Percentiles rank a stretch among this genome's conserved stretches.
Conservation (phyloP, 2,888 invertebrate species). For the Polyploca ridens region DNA sequence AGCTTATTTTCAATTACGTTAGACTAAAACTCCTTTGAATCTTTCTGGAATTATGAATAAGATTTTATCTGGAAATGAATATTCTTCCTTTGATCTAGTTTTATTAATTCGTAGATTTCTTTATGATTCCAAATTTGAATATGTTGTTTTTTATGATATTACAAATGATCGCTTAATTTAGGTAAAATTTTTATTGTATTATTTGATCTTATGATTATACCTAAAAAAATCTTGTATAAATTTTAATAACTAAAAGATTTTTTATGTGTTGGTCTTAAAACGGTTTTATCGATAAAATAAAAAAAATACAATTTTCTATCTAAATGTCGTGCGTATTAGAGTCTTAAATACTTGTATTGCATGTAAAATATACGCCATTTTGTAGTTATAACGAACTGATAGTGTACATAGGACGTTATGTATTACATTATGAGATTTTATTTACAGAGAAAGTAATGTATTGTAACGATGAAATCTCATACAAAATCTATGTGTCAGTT, state of each 20-base stretch:
- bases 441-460: slow-evolving; percentile 10
- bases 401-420: slow-evolving; percentile 46
- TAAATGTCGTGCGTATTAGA: slow-evolving; percentile 69
- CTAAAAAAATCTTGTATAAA: no score
- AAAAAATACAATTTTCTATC: slow-evolving; percentile 40
- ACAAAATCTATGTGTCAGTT: not conserved
- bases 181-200: not conserved
- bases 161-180: no score
- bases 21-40: slow-evolving; percentile 18
- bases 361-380: slow-evolving; percentile 40
- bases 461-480: slow-evolving; percentile 19
- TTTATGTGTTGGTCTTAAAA: slow-evolving; percentile 23
- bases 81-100: not conserved
- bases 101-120: not conserved
- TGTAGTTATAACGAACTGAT: slow-evolving; percentile 58
- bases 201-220: not conserved
- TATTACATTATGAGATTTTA: slow-evolving; percentile 16
- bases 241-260: not conserved
- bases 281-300: slow-evolving; percentile 42
- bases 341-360: slow-evolving; percentile 45
- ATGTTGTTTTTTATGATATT: not conserved
- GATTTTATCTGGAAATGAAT: not conserved
- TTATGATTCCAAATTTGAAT: not conserved
- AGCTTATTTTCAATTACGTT: slow-evolving; percentile 31
- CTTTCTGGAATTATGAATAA: slow-evolving; percentile 12